Conservation (phyloP, 2,888 invertebrate genomes). For the Troides aeacus region DNA sequence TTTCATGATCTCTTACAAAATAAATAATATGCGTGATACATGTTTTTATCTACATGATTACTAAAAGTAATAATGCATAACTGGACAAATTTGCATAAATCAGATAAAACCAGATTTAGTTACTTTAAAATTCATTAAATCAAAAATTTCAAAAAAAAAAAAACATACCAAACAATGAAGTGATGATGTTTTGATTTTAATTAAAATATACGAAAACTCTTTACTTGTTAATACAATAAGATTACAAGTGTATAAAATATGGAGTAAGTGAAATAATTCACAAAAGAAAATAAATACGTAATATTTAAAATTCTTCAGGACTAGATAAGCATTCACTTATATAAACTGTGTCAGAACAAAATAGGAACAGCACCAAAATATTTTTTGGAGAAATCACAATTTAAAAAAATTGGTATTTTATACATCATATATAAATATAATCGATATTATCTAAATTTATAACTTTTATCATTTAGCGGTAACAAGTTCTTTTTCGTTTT, state of each 20-base stretch:
- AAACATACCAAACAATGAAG: background rate
- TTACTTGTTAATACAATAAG: background rate
- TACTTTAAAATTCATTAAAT: too few species aligned
- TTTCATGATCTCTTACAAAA: conserved; percentile 26
- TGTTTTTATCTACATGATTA: background rate
- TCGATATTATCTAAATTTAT: conserved; percentile 39
- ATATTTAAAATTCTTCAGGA: conserved; percentile 10
- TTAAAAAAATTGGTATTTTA: conserved; percentile 3
- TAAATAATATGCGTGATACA: conserved; percentile 2
- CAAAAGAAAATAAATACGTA: conserved; percentile 19
- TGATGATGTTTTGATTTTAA: background rate
- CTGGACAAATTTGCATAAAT: too few species aligned
- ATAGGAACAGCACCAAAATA: conserved; percentile 38
- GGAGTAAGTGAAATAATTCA: conserved; percentile 6
- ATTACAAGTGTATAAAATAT: conserved; percentile 3
- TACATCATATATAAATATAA: background rate
- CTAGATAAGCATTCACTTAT: conserved; percentile 24
- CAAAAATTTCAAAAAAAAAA: background rate
- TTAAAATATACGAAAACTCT: background rate
- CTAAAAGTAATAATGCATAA: background rate
- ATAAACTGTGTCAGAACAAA: conserved; percentile 17
- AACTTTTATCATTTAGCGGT: conserved; percentile 39
- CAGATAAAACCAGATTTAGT: too few species aligned
- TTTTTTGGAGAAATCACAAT: conserved; percentile 26
- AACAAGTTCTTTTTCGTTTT: conserved; percentile 22